These are phyloP conservation scores for Thumatha senex DNA, from an alignment of 2,888 invertebrate species.

Conservation along the genomic window DNA sequence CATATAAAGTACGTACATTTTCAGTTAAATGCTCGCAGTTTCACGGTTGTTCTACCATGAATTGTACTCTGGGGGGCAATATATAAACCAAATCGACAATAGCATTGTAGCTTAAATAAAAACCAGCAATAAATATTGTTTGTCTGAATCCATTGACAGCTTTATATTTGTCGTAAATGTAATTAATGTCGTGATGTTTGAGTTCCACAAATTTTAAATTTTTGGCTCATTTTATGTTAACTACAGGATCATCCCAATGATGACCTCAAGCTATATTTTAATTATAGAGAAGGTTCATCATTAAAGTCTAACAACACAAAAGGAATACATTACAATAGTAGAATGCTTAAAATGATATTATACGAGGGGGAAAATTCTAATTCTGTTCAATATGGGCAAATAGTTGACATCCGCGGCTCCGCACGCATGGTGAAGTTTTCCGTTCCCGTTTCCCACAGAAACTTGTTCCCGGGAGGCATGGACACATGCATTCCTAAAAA, in stretches of 20 bases:
- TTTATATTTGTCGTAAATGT: slow-evolving; percentile 41
- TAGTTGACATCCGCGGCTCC: too few relatives aligned
- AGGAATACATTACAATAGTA: too few relatives aligned
- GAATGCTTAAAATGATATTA: too few relatives aligned
- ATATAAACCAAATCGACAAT: slow-evolving; percentile 39
- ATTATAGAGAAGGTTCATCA: too few relatives aligned
- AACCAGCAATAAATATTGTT: slow-evolving; percentile 45
- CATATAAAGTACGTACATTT: slow-evolving; percentile 31
- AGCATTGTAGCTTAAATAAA: slow-evolving; percentile 41
- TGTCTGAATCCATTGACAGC: slow-evolving; percentile 30
- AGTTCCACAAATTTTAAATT: slow-evolving; percentile 13
- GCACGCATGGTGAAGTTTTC: too few relatives aligned
- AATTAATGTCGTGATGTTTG: slow-evolving; percentile 32
- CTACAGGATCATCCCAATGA: neutral
- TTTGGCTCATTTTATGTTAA: neutral
- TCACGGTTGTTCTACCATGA: slow-evolving; percentile 26
- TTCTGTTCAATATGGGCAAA: too few relatives aligned
- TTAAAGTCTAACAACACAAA: too few relatives aligned
- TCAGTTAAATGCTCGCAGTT: slow-evolving; percentile 41
- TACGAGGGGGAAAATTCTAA: too few relatives aligned
- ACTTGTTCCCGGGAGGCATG: too few relatives aligned
- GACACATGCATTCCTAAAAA: too few relatives aligned
- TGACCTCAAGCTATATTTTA: too few relatives aligned
- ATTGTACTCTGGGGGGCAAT: slow-evolving; percentile 47
- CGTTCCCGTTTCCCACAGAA: too few relatives aligned